phyloP scores from a whole-genome alignment of 2,113 vertebrate genomes.

The Austrofundulus limnaeus region DNA sequence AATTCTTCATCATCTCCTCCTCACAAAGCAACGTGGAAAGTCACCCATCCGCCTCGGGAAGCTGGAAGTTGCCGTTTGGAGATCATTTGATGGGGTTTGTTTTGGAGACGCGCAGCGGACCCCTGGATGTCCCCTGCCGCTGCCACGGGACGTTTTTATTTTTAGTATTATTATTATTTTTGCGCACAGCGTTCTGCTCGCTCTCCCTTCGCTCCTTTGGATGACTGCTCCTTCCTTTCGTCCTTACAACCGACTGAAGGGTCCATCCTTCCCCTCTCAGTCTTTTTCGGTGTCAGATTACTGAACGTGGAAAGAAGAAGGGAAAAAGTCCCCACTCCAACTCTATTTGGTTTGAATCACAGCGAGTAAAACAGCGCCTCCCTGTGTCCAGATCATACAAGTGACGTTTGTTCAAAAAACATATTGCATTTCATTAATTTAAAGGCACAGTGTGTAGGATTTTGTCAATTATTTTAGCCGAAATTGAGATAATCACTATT shows the following conservation, averaged over 20 bases:
- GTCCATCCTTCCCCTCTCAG: conserved; percentile 73
- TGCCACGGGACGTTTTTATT: conserved; percentile 39
- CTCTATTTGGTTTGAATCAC: conserved; percentile 11
- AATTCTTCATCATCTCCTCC: conserved; percentile 89
- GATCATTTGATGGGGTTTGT: conserved; percentile 66
- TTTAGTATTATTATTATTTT: conserved; percentile 5
- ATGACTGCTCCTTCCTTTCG: conserved; percentile 63
- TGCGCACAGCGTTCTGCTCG: conserved; percentile 35
- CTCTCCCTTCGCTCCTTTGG: conserved; percentile 37
- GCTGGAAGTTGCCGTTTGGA: conserved; percentile 68
- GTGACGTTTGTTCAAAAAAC: too few relatives aligned
- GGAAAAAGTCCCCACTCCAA: conserved; percentile 60
- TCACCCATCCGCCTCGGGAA: conserved; percentile 82
- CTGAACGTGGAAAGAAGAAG: conserved; percentile 69
- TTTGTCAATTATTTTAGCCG: too few relatives aligned
- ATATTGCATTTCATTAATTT: too few relatives aligned
- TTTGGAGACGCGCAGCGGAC: conserved; percentile 44
- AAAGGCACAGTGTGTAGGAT: too few relatives aligned
- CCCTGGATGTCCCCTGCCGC: conserved; percentile 42
- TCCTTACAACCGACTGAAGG: conserved; percentile 64
- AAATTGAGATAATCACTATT: too few relatives aligned
- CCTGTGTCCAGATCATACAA: conserved; percentile 44
- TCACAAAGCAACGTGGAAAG: conserved; percentile 81
- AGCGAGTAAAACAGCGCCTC: conserved; percentile 65
- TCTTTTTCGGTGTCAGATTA: conserved; percentile 78